These are phyloP conservation scores for Hecatera dysodea DNA, from an alignment of 2,888 invertebrate genomes.

Conservation along the genomic window DNA sequence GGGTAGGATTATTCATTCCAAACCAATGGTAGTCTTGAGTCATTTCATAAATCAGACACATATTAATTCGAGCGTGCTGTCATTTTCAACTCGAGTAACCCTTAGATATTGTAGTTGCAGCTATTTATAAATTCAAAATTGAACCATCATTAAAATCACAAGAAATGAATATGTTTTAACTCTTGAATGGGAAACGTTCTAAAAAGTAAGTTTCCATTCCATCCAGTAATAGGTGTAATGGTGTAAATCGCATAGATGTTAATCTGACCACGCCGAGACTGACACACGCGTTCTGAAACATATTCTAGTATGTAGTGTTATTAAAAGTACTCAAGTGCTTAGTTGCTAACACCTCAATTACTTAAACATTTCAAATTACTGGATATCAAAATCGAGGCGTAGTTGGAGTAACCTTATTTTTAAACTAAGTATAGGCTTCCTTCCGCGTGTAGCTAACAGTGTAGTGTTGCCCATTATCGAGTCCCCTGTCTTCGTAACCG, in stretches of 20 bases:
- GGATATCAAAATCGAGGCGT: slow-evolving; percentile 62
- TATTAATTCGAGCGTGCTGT: too few relatives aligned
- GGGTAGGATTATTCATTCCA: background rate
- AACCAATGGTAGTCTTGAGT: background rate
- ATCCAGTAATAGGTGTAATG: background rate
- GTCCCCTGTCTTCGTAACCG: slow-evolving; percentile 48
- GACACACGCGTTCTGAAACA: background rate
- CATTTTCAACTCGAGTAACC: background rate
- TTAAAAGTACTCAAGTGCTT: slow-evolving; percentile 4
- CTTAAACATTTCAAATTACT: slow-evolving; percentile 63
- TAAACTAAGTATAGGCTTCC: slow-evolving; percentile 64
- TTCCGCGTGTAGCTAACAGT: slow-evolving; percentile 68
- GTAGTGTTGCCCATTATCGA: slow-evolving; percentile 55
- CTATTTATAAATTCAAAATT: background rate
- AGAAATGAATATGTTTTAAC: background rate
- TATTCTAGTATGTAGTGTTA: background rate
- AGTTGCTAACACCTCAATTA: slow-evolving; percentile 26
- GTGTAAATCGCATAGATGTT: slow-evolving; percentile 17
- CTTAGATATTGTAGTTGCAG: too few relatives aligned
- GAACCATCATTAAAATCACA: background rate
- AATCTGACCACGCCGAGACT: slow-evolving; percentile 20
- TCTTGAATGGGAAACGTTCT: background rate
- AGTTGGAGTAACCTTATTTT: slow-evolving; percentile 72
- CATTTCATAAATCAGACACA: background rate
- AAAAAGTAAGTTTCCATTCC: background rate